These are phyloP conservation scores for Lagopus muta DNA, from an alignment of 2,113 vertebrate species.

Conservation along the genomic window DNA sequence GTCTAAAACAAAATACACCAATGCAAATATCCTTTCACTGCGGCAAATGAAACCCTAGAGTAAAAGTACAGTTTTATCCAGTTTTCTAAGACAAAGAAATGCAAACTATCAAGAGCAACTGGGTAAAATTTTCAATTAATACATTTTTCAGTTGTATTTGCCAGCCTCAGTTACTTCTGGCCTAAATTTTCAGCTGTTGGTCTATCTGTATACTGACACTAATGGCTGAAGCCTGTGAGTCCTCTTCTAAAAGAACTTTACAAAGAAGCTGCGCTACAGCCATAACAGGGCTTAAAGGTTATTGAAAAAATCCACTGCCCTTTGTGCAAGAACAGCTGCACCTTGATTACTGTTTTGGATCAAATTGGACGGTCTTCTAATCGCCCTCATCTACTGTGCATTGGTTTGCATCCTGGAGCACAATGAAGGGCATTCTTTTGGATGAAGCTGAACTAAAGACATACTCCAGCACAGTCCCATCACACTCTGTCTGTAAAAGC, in stretches of 20 bases:
- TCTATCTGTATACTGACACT: not conserved
- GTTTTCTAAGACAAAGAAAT: not conserved
- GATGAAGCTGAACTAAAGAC: not conserved
- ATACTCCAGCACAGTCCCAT: accelerated
- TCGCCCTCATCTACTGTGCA: not conserved
- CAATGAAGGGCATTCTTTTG: not conserved
- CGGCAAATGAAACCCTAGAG: not conserved
- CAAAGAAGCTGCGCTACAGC: not conserved
- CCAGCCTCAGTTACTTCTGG: not conserved
- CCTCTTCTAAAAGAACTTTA: not conserved
- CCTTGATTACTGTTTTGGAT: not conserved
- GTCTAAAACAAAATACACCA: not conserved
- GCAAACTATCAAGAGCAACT: not conserved
- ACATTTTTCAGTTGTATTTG: not conserved
- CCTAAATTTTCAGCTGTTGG: not conserved
- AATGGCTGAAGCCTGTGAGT: not conserved
- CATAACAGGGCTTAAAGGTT: not conserved
- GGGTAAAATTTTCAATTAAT: not conserved
- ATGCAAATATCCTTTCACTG: not conserved
- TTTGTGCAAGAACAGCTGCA: not conserved
- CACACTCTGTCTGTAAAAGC: not conserved
- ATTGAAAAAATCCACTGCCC: not conserved
- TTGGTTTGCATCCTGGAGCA: not conserved
- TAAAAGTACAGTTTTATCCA: not conserved
- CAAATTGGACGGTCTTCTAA: not conserved